phyloP scores from a whole-genome alignment of 64 coral and sea anemone species.

The Porites lutea region DNA sequence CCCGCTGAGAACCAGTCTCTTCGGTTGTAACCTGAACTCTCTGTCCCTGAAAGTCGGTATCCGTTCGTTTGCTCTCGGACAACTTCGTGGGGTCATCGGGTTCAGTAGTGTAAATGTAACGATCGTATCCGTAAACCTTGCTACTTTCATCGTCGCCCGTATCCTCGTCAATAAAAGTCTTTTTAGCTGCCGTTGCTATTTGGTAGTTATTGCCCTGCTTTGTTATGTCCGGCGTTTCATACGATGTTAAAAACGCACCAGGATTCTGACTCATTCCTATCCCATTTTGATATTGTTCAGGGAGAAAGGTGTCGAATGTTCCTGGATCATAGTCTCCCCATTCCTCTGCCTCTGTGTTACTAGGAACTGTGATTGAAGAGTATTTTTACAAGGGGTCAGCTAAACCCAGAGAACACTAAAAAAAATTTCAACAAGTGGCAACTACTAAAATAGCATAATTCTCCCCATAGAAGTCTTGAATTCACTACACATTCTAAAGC shows the following conservation, averaged over 20 bases:
- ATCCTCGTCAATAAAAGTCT: constrained; percentile 42
- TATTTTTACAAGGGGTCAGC: no score
- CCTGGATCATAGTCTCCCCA: constrained; percentile 32
- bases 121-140: constrained; percentile 92
- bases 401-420: no score
- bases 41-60: constrained; percentile 80
- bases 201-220: constrained; percentile 16
- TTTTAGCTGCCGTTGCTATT: neutral
- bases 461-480: no score
- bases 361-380: neutral
- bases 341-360: constrained; percentile 7
- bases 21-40: constrained; percentile 90
- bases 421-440: no score
- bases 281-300: constrained; percentile 26
- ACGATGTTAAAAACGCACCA: neutral
- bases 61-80: constrained; percentile 61
- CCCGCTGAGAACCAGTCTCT: constrained; percentile 97
- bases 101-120: constrained; percentile 59
- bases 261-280: constrained; percentile 22
- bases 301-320: neutral
- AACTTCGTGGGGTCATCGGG: constrained; percentile 25
- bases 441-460: no score
- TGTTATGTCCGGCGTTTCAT: constrained; percentile 1
- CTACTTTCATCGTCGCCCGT: constrained; percentile 66
- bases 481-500: no score